Conservation (phyloP, 2,888 invertebrate genomes). For the Aporophyla nigra region DNA sequence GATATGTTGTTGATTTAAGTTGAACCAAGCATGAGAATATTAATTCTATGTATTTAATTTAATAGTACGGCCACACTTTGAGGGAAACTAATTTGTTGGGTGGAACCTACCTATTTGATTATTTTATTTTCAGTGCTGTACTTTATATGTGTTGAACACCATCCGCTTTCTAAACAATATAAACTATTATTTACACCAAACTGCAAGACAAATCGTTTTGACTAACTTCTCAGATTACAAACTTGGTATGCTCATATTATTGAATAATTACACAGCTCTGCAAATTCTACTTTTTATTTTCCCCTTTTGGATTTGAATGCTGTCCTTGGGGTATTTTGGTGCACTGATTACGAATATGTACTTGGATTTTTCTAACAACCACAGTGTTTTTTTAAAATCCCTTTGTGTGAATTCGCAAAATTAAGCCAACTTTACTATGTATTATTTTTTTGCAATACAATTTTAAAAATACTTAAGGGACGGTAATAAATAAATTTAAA, state of each 20-base stretch:
- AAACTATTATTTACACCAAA: slow-evolving; percentile 80
- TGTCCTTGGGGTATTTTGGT: too few species aligned
- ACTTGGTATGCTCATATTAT: slow-evolving; percentile 53
- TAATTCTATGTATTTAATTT: slow-evolving; percentile 70
- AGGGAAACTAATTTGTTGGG: slow-evolving; percentile 77
- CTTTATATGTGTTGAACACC: slow-evolving; percentile 88
- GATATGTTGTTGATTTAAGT: slow-evolving; percentile 84
- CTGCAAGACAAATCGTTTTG: slow-evolving; percentile 79
- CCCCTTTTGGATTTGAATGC: too few species aligned
- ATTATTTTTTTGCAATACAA: too few species aligned
- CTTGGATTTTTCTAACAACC: too few species aligned
- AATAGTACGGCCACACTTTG: slow-evolving; percentile 78
- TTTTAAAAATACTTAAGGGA: too few species aligned
- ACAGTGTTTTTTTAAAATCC: too few species aligned
- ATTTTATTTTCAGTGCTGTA: slow-evolving; percentile 86
- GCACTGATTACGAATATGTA: too few species aligned
- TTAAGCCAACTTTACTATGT: too few species aligned
- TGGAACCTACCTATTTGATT: slow-evolving; percentile 76
- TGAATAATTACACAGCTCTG: slow-evolving; percentile 32
- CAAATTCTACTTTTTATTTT: too few species aligned
- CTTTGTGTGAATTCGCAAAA: too few species aligned
- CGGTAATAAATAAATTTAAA: too few species aligned
- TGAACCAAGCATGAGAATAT: slow-evolving; percentile 82
- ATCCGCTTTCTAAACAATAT: slow-evolving; percentile 90
- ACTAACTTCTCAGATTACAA: slow-evolving; percentile 61